Evolutionary conservation across 2,888 invertebrate species (phyloP), one percentile per base, ranked within the genome.

Genomic region (Epirrhoe tristata): DNA sequence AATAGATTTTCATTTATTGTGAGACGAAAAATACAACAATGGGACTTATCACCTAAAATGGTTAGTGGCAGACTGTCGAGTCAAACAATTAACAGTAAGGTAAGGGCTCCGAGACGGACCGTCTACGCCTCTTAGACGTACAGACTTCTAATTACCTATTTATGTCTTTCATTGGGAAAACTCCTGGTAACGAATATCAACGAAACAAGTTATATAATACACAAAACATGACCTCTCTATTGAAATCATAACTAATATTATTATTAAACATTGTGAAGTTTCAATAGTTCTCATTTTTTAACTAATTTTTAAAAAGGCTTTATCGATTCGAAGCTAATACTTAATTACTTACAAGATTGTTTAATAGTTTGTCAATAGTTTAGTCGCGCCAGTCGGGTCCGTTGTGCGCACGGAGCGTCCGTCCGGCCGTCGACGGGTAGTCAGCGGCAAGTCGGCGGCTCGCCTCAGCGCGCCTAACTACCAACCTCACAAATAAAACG

Each of bases 11-110:
- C 93, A 93, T 93, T 93, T 93, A 93, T 93, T 93, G 93, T 93
- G 93, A 93, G 93, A 93, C 93, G 93, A 93, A 93, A 93, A 93
- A 92, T 93, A 93, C 93, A 93, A 93, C 93, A 93, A 93, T 93
- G 93, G 93, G 92, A 91, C 93, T 93, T 93, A 93, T 90, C 78
- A 92, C 83, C 93, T 93, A 93, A 85, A 88, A 92, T 92, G 92
- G 91, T 93, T 93, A 93, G 92, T 93, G 91, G 93, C 89, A 90
- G 92, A 91, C 90, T 89, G 92, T 90, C 84, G 88, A 86, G 90
- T 90, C 87, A 89, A 91, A 91, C 91, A 91, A 91, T 85, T 80
- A 79, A 73, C 82, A 82, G 85, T 83, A 84, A 85, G 78, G 83
- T 81, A 76, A 76, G 78, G 77, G 77, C 73, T 62, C 69, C 59